A percentile compares a stretch with the other conserved stretches of the same genome.
phyloP scores from a whole-genome alignment of 2,113 vertebrate species.

The Oplegnathus fasciatus region DNA sequence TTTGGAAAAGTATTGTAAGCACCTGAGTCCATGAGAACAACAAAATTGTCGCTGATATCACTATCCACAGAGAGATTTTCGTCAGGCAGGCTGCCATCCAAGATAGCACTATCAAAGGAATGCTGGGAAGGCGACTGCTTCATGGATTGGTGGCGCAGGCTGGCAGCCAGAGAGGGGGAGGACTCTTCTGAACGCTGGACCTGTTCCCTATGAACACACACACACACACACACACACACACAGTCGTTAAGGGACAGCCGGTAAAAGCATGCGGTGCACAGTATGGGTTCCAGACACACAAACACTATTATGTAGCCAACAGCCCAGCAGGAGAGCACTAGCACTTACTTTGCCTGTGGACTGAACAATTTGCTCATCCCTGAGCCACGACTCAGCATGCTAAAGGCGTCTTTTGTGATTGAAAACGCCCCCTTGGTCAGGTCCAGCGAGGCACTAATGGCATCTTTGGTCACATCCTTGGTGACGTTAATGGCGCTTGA shows the following conservation, averaged over 20 bases:
- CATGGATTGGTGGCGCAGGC: constrained; percentile 87
- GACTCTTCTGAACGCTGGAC: constrained; percentile 86
- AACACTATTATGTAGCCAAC: constrained; percentile 21
- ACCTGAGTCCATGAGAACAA: constrained; percentile 93
- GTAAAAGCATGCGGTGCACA: constrained; percentile 40
- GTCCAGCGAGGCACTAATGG: constrained; percentile 91
- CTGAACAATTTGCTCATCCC: constrained; percentile 93
- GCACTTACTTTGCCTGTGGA: constrained; percentile 86
- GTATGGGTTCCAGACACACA: constrained; percentile 23
- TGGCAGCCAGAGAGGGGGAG: constrained; percentile 69
- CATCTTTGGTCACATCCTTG: constrained; percentile 94
- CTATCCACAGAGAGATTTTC: constrained; percentile 93
- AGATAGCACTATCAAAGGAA: constrained; percentile 90
- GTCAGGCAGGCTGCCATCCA: constrained; percentile 91
- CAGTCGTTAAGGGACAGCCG: not conserved
- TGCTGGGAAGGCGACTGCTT: constrained; percentile 92
- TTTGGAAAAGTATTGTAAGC: constrained; percentile 15
- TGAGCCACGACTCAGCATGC: constrained; percentile 90
- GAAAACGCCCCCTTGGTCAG: constrained; percentile 96
- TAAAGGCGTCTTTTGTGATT: constrained; percentile 94
- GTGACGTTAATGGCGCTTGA: constrained; percentile 92
- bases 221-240: constrained; percentile 27
- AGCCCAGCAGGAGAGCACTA: constrained; percentile 36
- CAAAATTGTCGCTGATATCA: constrained; percentile 92
- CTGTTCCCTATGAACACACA: constrained; percentile 84